Conservation (phyloP, 2,888 invertebrate genomes). For the Caenorhabditis macrosperma region DNA sequence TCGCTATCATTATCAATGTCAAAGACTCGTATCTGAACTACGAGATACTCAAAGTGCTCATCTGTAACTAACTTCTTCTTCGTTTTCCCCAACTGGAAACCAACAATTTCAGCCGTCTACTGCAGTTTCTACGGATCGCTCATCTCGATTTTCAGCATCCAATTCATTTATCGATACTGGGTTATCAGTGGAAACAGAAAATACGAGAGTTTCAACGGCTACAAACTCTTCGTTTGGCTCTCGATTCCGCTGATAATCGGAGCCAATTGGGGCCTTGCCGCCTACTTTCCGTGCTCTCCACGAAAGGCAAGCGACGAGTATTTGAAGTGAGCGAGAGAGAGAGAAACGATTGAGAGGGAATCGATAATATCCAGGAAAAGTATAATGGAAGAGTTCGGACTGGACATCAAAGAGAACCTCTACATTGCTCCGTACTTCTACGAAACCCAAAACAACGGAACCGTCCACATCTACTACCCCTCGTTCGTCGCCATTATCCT, state of each 20-base stretch:
- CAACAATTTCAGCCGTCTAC: constrained; percentile 1
- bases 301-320: constrained; percentile 14
- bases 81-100: too few relatives aligned
- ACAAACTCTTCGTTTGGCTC: constrained; percentile 8
- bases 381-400: constrained; percentile 9
- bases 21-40: neutral
- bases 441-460: constrained; percentile 9
- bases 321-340: neutral
- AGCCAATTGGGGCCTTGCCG: neutral
- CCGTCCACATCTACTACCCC: neutral
- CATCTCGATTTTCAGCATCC: constrained; percentile 27
- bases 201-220: constrained; percentile 15
- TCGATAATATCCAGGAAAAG: neutral
- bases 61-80: neutral
- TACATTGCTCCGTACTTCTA: constrained; percentile 36
- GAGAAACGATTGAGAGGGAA: neutral
- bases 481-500: constrained; percentile 13
- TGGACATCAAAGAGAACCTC: constrained; percentile 13
- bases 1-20: constrained; percentile 19
- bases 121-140: constrained; percentile 24
- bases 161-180: constrained; percentile 31
- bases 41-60: constrained; percentile 7
- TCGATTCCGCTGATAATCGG: constrained; percentile 9
- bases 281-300: constrained; percentile 26
- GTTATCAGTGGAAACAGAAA: constrained; percentile 11